Base-by-base conservation (phyloP, 1,140 invertebrate species). In the Trachymyrmex cornetzi region DNA sequence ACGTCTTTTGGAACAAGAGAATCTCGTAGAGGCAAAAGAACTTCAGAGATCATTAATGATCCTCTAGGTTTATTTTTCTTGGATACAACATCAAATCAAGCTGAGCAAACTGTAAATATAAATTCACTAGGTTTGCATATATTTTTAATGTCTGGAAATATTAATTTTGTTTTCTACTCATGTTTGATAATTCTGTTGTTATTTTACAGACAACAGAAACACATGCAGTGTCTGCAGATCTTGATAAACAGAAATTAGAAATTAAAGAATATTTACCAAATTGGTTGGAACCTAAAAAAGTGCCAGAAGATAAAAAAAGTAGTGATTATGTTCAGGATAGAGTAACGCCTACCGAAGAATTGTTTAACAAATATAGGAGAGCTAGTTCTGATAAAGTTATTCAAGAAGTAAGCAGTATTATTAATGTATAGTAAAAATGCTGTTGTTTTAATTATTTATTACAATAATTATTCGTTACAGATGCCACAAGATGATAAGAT, bases 221-320 rank as follows among this genome's bases (percentile, higher is more conserved):
- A 53, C 66, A 53, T 77, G 12, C 87, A 9, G 34, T 14, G 4
- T 22, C 16, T 61, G 71, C 66, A 74, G 80, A 85, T 19, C n/a
- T 19, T 59, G 34, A 3, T 66, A 69, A 44, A 72, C 64, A 71
- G 14, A 85, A 88, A 88, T 48, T 48, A 12, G 67, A 74, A 55
- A 66, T 38, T 12, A 61, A 87, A 44, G 89, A 95, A 63, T 87
- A 94, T 89, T 90, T 95, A 44, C 94, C 94, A 85, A 93, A 94
- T 85, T 95, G 94, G 94, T 90, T 95, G 0, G 91, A 93, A 12
- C 92, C 92, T 66, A 84, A 86, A 53, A 92, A 92, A 88, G 85
- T 55, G 59, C 48, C 59, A 5, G 90, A 91, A 74, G 71, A 91
- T 74, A 81, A 88, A 11, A 44, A 44, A 22, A 92, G 72, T 48